A percentile compares a stretch with the other conserved stretches of the same genome.
Conservation (phyloP, 2,797 vertebrate genomes). For the Lithobates sylvaticus region DNA sequence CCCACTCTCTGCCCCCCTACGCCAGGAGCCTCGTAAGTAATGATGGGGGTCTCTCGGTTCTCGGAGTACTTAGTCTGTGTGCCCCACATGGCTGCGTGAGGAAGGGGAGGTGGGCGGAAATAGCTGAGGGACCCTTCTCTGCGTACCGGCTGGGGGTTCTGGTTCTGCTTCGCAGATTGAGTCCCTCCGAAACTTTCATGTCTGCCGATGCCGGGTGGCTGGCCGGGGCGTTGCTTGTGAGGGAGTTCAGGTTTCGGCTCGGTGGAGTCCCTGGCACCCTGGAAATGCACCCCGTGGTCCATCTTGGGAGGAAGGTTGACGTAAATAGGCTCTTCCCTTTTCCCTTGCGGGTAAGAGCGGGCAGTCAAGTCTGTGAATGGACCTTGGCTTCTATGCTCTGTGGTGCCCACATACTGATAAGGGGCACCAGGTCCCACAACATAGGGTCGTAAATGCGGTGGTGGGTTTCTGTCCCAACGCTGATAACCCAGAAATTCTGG, state of each 20-base stretch:
- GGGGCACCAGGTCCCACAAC: conserved; percentile 73
- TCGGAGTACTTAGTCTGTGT: conserved; percentile 53
- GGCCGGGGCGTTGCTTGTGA: conserved; percentile 64
- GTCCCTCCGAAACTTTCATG: conserved; percentile 55
- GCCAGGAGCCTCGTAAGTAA: conserved; percentile 37
- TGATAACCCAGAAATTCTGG: conserved; percentile 67
- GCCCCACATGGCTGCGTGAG: conserved; percentile 53
- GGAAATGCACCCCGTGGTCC: conserved; percentile 59
- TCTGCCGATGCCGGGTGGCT: conserved; percentile 19
- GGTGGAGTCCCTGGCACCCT: conserved; percentile 61
- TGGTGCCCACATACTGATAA: conserved; percentile 66
- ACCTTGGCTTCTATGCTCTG: conserved; percentile 23
- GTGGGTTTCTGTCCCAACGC: conserved; percentile 63
- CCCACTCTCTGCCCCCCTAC: conserved; percentile 44
- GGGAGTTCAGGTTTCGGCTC: conserved; percentile 66
- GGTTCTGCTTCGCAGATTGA: conserved; percentile 32
- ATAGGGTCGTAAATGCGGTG: conserved; percentile 70
- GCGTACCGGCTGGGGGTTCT: conserved; percentile 44
- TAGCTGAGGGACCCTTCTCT: conserved; percentile 63
- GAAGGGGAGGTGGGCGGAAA: conserved; percentile 39
- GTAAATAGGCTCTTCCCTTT: conserved; percentile 77
- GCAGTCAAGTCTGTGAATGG: conserved; percentile 44
- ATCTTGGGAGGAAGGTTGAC: conserved; percentile 74
- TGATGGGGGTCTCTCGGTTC: conserved; percentile 38
- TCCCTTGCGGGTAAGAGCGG: conserved; percentile 31